Percentiles rank a stretch among this genome's conserved stretches.
phyloP scores from a whole-genome alignment of 2,797 vertebrate species.

The Muraenolepis orangiensis region DNA sequence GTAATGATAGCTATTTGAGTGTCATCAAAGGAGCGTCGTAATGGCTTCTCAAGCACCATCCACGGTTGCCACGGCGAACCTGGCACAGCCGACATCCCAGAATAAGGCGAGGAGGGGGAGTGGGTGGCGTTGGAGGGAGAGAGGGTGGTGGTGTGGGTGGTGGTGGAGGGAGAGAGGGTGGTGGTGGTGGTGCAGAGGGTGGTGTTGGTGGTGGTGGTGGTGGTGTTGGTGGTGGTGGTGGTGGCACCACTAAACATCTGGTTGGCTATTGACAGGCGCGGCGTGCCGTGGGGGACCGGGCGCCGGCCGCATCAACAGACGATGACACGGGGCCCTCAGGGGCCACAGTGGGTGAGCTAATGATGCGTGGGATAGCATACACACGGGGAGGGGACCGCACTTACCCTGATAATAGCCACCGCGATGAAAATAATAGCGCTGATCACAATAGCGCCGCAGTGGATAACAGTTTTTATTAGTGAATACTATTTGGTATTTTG shows the following conservation, averaged over 20 bases:
- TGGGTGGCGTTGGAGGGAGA: too few species aligned
- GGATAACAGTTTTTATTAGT: slow-evolving; percentile 36
- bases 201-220: too few species aligned
- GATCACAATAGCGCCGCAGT: slow-evolving; percentile 62
- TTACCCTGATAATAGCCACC: slow-evolving; percentile 68
- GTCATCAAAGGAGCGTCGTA: slow-evolving; percentile 79
- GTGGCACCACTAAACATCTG: slow-evolving; percentile 65
- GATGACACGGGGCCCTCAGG: slow-evolving; percentile 62
- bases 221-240: too few species aligned
- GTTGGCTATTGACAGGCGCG: slow-evolving; percentile 72
- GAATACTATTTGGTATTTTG: slow-evolving; percentile 40
- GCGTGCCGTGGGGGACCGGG: slow-evolving; percentile 56
- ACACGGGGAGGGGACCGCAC: slow-evolving; percentile 58
- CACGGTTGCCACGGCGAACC: slow-evolving; percentile 9
- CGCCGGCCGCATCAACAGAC: slow-evolving; percentile 60
- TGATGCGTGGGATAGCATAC: slow-evolving; percentile 71
- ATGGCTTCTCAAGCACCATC: slow-evolving; percentile 82
- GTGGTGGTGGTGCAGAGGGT: too few species aligned
- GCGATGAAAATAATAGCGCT: slow-evolving; percentile 72
- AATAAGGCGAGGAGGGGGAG: too few species aligned
- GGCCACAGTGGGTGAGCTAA: slow-evolving; percentile 63
- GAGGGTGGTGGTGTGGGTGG: too few species aligned
- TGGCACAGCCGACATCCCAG: too few species aligned
- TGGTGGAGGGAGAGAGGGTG: too few species aligned
- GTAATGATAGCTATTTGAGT: slow-evolving; percentile 86